Evolutionary conservation across 2,113 vertebrate species (phyloP).

Genomic region (Syngnathus floridae): DNA sequence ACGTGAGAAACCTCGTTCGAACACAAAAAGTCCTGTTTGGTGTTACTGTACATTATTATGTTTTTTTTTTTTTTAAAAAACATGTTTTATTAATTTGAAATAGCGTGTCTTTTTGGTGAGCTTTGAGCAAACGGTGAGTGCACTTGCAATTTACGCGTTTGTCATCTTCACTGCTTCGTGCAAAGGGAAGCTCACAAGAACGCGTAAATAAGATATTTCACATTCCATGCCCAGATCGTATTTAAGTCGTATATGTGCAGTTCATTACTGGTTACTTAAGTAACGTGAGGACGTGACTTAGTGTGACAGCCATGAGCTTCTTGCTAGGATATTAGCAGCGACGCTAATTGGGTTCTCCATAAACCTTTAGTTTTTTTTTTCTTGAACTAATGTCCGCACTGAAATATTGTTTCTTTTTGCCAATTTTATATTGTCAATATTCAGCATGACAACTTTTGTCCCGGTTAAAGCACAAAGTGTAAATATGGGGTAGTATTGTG

Average conservation of each 20-base stretch:
- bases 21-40: background rate
- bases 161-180: background rate
- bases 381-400: background rate
- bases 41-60: background rate
- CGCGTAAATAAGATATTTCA: background rate
- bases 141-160: background rate
- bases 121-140: slow-evolving; percentile 1
- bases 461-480: too few relatives aligned
- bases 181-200: background rate
- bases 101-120: background rate
- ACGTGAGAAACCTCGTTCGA: background rate
- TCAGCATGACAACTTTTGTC: background rate
- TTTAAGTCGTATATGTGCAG: background rate
- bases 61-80: background rate
- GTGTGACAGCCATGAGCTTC: too few relatives aligned
- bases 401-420: background rate
- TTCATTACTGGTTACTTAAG: background rate
- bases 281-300: background rate
- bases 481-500: too few relatives aligned
- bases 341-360: background rate
- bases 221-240: background rate
- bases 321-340: background rate
- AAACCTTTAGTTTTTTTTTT: background rate
- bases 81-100: background rate
- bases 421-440: background rate